These are phyloP conservation scores for Ginglymostoma cirratum DNA, from an alignment of 2,113 vertebrate species.

Conservation along the genomic window DNA sequence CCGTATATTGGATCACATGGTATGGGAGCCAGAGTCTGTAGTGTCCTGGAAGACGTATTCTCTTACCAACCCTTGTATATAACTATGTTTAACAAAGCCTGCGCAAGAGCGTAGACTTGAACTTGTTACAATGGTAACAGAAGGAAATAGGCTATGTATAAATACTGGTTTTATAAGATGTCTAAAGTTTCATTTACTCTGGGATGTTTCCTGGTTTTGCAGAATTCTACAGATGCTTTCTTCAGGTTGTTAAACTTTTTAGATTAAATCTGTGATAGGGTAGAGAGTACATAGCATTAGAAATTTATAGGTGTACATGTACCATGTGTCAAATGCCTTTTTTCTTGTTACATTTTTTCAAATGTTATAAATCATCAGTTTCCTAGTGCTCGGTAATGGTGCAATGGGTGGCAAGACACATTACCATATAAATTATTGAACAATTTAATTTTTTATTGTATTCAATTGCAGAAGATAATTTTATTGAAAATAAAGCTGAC, in stretches of 20 bases:
- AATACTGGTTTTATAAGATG: not conserved
- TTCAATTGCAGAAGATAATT: conserved; percentile 11
- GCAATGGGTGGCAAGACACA: not conserved
- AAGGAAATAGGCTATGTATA: not conserved
- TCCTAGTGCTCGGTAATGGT: not conserved
- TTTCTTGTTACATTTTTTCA: not conserved
- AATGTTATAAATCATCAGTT: not conserved
- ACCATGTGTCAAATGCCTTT: not conserved
- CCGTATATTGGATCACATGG: too few species aligned
- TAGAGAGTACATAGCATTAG: not conserved
- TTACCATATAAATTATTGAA: not conserved
- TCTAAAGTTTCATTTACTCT: not conserved
- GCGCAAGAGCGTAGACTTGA: too few species aligned
- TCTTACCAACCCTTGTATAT: too few species aligned
- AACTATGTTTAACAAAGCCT: too few species aligned
- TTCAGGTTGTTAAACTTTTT: not conserved
- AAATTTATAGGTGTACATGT: not conserved
- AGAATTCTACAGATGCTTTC: not conserved
- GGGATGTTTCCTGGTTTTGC: not conserved
- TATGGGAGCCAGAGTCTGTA: too few species aligned
- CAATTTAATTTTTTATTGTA: not conserved
- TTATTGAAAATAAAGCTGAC: conserved; percentile 7
- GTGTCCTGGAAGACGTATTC: too few species aligned
- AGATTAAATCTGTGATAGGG: not conserved
- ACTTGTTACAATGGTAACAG: not conserved